These are phyloP conservation scores for Iselma pallidipennis DNA, from an alignment of 2,888 invertebrate species.

Conservation along the genomic window DNA sequence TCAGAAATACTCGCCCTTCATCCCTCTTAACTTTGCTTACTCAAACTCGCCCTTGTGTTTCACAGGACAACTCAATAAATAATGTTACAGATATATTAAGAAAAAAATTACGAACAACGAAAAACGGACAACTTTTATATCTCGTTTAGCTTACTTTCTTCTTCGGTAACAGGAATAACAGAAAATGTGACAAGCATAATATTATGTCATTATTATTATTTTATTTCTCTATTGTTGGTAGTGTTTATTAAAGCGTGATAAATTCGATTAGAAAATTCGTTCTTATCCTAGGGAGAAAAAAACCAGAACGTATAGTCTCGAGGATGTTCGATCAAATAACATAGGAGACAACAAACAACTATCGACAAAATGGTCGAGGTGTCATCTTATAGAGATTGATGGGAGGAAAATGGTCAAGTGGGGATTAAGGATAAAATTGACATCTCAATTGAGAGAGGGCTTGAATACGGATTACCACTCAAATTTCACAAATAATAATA, in stretches of 20 bases:
- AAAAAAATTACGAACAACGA: background rate
- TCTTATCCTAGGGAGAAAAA: too few relatives aligned
- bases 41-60: conserved; percentile 1
- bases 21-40: conserved; percentile 8
- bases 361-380: conserved; percentile 24
- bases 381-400: conserved; percentile 33
- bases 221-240: too few relatives aligned
- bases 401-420: conserved; percentile 23
- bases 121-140: conserved; percentile 10
- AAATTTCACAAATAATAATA: background rate
- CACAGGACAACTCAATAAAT: conserved; percentile 4
- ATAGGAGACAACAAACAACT: background rate
- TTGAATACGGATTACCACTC: background rate
- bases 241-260: too few relatives aligned
- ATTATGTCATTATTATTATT: too few relatives aligned
- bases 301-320: background rate
- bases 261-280: too few relatives aligned
- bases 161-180: too few relatives aligned
- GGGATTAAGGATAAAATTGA: conserved; percentile 19
- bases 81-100: too few relatives aligned
- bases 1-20: background rate
- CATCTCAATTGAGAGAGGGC: conserved; percentile 6
- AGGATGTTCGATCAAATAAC: background rate
- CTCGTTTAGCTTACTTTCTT: too few relatives aligned
- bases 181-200: too few relatives aligned